Base-by-base conservation (phyloP, 2,113 vertebrate genomes). In the Caloenas nicobarica region DNA sequence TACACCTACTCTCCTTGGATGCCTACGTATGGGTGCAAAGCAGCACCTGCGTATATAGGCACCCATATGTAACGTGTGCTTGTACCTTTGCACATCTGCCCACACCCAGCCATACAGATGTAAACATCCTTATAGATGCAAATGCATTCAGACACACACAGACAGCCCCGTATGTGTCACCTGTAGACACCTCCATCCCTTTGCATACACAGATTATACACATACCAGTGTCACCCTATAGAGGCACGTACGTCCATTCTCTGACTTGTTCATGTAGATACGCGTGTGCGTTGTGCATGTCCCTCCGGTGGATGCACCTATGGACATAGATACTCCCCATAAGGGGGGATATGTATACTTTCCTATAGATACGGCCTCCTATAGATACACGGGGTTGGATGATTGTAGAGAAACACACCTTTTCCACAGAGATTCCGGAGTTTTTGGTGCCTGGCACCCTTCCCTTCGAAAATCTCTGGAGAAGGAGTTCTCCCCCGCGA, bases 201-300 rank as follows among this genome's bases (percentile, higher is more conserved):
- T 29, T 9, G 65, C 17, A 2, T 19, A 13, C 2, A 29, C 18
- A 10, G 40, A 8, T 18, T 17, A 19, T 28, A 51, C 2, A 6
- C 13, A 0, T n/a, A 7, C 29, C 19, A 3, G 2, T 2, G 11
- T 23, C 24, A 11, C 11, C 46, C 36, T 51, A 24, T 42, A 34
- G 56, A 61, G 29, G 24, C 31, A 22, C 36, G 19, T 5, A 9
- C 22, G 46, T 60, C 18, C 9, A 0, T 36, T 46, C 40, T 48
- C 33, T 40, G 61, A 19, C 28, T 53, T 21, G 23, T 11, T 76
- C 16, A 5, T 1, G 1, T 19, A 7, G 46, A 9, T 24, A 5
- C 29, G 2, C 4, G 7, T 2, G 0, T 0, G 51, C 1, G 1
- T 44, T 78, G 6, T 51, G 3, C 9, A 1, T 9, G 68, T 26